Conservation (phyloP, 2,888 invertebrate species). For the Catocala nupta region DNA sequence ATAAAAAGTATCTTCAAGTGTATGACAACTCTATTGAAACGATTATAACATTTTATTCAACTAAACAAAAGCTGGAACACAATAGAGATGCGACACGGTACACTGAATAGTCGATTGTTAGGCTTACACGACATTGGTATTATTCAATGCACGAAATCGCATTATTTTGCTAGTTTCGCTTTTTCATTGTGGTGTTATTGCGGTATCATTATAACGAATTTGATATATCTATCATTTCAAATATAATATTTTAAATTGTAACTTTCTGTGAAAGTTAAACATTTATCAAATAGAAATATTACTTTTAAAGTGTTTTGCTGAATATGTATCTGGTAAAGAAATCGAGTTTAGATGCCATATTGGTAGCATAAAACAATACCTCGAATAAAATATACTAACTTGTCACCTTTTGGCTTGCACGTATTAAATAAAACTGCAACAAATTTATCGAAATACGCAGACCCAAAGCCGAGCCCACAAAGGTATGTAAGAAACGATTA, state of each 20-base stretch:
- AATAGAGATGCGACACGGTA: constrained; percentile 47
- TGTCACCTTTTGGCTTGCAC: background rate
- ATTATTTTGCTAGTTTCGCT: constrained; percentile 71
- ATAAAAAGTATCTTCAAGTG: constrained; percentile 39
- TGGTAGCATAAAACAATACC: no score
- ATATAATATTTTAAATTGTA: no score
- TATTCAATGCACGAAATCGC: constrained; percentile 68
- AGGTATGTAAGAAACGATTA: constrained; percentile 29
- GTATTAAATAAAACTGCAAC: background rate
- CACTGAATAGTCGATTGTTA: constrained; percentile 50
- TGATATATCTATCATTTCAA: constrained; percentile 1
- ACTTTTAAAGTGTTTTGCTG: no score
- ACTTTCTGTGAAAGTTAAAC: no score
- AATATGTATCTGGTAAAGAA: no score
- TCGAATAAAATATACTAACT: background rate
- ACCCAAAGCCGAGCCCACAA: constrained; percentile 7
- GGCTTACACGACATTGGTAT: constrained; percentile 45
- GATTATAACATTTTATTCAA: constrained; percentile 49
- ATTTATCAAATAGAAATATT: no score
- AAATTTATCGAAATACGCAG: background rate
- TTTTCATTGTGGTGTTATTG: constrained; percentile 46
- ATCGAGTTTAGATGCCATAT: no score
- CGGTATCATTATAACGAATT: constrained; percentile 34
- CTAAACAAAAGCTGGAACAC: constrained; percentile 43
- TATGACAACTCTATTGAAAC: constrained; percentile 52